Evolutionary conservation across 1,140 invertebrate species (phyloP).

Genomic region (Aplysia californica): DNA sequence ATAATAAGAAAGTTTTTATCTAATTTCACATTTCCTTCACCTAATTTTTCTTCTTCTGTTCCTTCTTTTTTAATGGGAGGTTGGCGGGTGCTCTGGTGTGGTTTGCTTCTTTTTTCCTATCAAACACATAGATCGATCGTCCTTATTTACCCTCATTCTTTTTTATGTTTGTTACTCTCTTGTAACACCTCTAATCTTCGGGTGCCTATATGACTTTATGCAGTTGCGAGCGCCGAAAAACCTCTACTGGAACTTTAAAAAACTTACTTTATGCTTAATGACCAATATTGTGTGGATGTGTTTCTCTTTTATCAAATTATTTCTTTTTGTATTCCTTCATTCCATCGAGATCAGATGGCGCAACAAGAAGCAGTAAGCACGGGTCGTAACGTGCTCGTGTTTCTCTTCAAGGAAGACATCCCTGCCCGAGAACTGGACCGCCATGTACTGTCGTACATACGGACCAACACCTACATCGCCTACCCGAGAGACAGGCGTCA

Average conservation of each 20-base stretch:
- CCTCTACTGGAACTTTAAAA: too few relatives aligned
- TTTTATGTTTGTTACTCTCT: too few relatives aligned
- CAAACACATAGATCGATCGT: too few relatives aligned
- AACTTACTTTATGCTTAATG: neutral
- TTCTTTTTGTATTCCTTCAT: neutral
- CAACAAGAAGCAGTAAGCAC: slow-evolving; percentile 1
- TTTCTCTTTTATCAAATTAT: neutral
- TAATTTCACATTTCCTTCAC: neutral
- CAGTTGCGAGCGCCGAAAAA: too few relatives aligned
- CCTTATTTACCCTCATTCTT: too few relatives aligned
- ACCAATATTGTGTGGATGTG: neutral
- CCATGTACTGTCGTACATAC: neutral
- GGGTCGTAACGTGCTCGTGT: slow-evolving; percentile 7
- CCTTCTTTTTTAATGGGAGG: neutral
- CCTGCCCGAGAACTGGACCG: neutral
- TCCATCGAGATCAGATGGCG: slow-evolving; percentile 5
- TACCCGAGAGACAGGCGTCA: neutral
- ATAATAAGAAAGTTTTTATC: neutral
- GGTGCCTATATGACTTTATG: too few relatives aligned
- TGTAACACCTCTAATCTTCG: too few relatives aligned
- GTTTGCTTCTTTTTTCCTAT: too few relatives aligned
- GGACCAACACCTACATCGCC: slow-evolving; percentile 11
- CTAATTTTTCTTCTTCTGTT: neutral
- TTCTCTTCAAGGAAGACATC: neutral
- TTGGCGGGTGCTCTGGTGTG: too few relatives aligned